Base-by-base conservation (phyloP, 2,797 vertebrate species). In the Neostethus bicornis region DNA sequence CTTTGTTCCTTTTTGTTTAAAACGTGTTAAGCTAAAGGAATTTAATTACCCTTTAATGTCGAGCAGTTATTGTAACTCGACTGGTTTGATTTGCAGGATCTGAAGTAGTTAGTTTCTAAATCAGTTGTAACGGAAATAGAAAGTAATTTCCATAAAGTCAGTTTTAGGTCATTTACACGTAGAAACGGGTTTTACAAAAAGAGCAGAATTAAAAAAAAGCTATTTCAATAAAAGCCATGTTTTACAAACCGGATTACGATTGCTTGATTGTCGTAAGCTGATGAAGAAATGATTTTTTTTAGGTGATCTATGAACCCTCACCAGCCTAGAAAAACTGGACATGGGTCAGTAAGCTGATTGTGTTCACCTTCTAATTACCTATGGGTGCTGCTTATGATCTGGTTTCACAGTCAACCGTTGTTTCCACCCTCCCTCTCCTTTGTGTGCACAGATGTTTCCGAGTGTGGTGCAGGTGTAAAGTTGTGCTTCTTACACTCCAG, bases 401-500 rank as follows among this genome's bases (percentile, higher is more conserved):
- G 80, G 73, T 85, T 88, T 86, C 81, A 76, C 78, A 81, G 77
- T 61, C 61, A 80, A 75, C 74, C 35, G 73, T 66, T 61, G 51
- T 55, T 69, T 60, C 51, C 62, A 23, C 57, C 71, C 65, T 37
- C 61, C 42, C 57, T 62, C 79, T 76, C 70, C 72, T 66, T 80
- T 74, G 72, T 73, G 72, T 19, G 73, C 73, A 79, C 86, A 89
- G 88, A 87, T 90, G 86, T 87, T 86, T 85, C 78, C 66, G 73
- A 54, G 75, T 26, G 11, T 69, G 69, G 35, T 47, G 84, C 87
- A 87, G 84, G 88, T 89, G 85, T 82, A 69, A 66, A 44, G 59
- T 68, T 10, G 63, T 54, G 68, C 66, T 62, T 66, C 65, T 82
- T 53, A 44, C 69, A 60, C 72, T 61, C 62, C 57, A 69, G 72